Conservation (phyloP, 1,140 invertebrate genomes). For the Bombus fervidus region DNA sequence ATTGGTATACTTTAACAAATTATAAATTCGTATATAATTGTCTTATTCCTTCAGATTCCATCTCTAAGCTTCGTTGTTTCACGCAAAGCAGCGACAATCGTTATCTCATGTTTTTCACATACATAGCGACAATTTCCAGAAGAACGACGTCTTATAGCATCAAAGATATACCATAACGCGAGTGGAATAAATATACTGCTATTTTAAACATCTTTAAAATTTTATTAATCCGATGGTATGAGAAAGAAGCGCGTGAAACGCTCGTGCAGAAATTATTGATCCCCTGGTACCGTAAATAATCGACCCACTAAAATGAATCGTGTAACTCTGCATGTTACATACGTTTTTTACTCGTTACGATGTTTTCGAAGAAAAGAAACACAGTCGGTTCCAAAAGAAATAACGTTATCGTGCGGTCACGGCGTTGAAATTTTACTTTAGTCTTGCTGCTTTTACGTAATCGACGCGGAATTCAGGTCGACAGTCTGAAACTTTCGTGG, state of each 20-base stretch:
- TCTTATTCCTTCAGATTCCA: too few relatives aligned
- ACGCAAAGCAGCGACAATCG: too few relatives aligned
- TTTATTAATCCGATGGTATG: background rate
- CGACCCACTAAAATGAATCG: background rate
- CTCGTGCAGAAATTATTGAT: background rate
- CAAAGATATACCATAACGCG: too few relatives aligned
- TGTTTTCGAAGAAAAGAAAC: background rate
- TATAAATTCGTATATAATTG: too few relatives aligned
- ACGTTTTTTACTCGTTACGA: background rate
- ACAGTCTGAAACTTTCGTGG: slow-evolving; percentile 24
- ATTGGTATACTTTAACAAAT: too few relatives aligned
- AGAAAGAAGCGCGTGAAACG: background rate
- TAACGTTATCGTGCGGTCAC: slow-evolving; percentile 17
- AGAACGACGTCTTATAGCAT: too few relatives aligned
- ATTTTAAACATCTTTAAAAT: background rate
- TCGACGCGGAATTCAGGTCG: slow-evolving; percentile 52
- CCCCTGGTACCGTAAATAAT: too few relatives aligned
- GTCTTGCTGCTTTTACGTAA: slow-evolving; percentile 38
- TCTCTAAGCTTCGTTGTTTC: too few relatives aligned
- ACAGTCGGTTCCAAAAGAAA: background rate
- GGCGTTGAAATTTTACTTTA: slow-evolving; percentile 29
- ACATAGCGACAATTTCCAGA: too few relatives aligned
- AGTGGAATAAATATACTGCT: too few relatives aligned
- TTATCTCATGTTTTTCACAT: accelerated
- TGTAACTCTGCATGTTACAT: background rate